These are phyloP conservation scores for Ambastaia sidthimunki DNA, from an alignment of 2,797 vertebrate genomes.

Conservation along the genomic window DNA sequence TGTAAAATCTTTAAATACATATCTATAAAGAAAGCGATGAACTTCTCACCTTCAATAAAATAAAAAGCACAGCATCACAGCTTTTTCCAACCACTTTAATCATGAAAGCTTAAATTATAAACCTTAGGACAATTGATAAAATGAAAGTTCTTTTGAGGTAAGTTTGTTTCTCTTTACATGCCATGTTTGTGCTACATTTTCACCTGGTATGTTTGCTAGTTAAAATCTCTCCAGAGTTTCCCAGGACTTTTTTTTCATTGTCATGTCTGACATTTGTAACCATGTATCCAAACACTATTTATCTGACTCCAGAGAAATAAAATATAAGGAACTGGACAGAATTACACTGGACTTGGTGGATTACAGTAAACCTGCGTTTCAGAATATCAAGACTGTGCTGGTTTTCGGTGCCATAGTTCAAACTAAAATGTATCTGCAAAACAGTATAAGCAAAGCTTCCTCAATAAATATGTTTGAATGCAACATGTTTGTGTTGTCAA, in stretches of 20 bases:
- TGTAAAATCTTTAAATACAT: constrained; percentile 62
- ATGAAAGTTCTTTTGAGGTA: too few relatives aligned
- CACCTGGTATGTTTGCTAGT: not conserved
- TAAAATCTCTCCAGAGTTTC: constrained; percentile 10
- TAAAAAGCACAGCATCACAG: constrained; percentile 50
- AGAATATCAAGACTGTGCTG: constrained; percentile 90
- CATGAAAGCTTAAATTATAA: constrained; percentile 24
- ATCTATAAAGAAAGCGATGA: constrained; percentile 11
- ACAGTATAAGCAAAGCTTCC: constrained; percentile 16
- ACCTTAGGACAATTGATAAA: not conserved
- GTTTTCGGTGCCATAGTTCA: constrained; percentile 77
- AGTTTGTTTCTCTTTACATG: too few relatives aligned
- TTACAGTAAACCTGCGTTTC: constrained; percentile 57
- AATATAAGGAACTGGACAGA: constrained; percentile 1
- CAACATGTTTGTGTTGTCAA: constrained; percentile 5
- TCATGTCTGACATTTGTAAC: not conserved
- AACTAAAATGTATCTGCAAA: not conserved
- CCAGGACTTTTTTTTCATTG: not conserved
- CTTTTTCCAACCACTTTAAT: constrained; percentile 25
- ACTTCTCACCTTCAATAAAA: constrained; percentile 34
- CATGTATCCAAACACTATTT: not conserved
- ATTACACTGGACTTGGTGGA: not conserved
- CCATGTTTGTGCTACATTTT: too few relatives aligned
- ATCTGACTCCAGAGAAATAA: not conserved
- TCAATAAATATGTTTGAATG: constrained; percentile 45